These are phyloP conservation scores for Oryzias javanicus DNA, from an alignment of 2,113 vertebrate species.

Conservation along the genomic window DNA sequence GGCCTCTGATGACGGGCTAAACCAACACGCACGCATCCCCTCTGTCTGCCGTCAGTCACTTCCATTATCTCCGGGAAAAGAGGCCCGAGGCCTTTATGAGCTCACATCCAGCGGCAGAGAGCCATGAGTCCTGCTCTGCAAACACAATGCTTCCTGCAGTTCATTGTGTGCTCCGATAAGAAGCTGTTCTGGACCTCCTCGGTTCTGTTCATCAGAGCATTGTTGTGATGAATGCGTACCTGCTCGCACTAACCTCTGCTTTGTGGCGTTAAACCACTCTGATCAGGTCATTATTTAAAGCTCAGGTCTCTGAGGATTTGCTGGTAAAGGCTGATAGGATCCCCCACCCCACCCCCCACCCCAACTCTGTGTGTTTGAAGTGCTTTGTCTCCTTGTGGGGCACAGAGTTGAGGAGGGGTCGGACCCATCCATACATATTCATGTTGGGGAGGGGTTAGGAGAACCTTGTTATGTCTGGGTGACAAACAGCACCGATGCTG, in stretches of 20 bases:
- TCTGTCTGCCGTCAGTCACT: constrained; percentile 26
- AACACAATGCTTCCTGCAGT: constrained; percentile 36
- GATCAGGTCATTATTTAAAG: constrained; percentile 53
- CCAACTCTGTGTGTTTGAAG: constrained; percentile 60
- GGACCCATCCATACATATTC: constrained; percentile 66
- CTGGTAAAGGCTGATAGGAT: constrained; percentile 57
- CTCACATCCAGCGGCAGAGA: constrained; percentile 26
- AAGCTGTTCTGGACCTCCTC: constrained; percentile 18
- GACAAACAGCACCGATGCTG: constrained; percentile 45
- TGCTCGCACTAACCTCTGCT: constrained; percentile 24
- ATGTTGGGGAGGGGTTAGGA: constrained; percentile 62
- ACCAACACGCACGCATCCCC: constrained; percentile 58
- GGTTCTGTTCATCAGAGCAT: constrained; percentile 21
- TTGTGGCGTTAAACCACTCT: constrained; percentile 31
- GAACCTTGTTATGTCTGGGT: constrained; percentile 60
- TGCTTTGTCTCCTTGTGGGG: constrained; percentile 72
- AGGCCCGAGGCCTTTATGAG: constrained; percentile 1
- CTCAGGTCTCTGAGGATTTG: constrained; percentile 59
- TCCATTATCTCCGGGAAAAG: constrained; percentile 31
- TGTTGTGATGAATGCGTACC: constrained; percentile 26
- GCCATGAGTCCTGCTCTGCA: constrained; percentile 23
- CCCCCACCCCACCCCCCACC: too few species aligned
- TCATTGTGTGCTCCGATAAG: constrained; percentile 47
- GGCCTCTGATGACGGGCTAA: constrained; percentile 13
- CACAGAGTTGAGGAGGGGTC: constrained; percentile 27